These are phyloP conservation scores for Uloborus plumipes DNA, from an alignment of 2,888 invertebrate genomes.

Conservation along the genomic window DNA sequence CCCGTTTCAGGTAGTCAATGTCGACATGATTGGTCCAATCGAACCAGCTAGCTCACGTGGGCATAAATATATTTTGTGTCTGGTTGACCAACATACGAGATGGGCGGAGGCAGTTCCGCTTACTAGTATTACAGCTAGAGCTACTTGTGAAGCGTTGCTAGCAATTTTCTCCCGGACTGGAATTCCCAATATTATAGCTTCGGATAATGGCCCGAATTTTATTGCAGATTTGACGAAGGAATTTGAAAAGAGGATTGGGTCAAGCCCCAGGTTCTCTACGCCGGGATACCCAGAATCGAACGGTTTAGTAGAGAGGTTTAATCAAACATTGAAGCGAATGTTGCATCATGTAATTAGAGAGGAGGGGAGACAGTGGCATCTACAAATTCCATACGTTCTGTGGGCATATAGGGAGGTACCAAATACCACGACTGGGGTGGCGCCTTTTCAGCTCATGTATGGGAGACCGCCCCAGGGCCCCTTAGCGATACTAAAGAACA, in stretches of 20 bases:
- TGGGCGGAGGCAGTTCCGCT: conserved; percentile 19
- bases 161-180: conserved; percentile 11
- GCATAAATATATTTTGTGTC: conserved; percentile 3
- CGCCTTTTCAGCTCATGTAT: conserved; percentile 28
- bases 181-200: conserved; percentile 1
- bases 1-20: conserved; percentile 25
- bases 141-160: conserved; percentile 16
- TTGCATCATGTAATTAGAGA: conserved; percentile 14
- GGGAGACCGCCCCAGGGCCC: conserved; percentile 11
- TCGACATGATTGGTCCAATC: conserved; percentile 16
- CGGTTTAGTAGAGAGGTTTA: conserved; percentile 13
- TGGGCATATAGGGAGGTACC: conserved; percentile 10
- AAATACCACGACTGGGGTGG: not conserved
- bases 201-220: conserved; percentile 22
- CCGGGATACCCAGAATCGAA: not conserved
- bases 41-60: conserved; percentile 17
- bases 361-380: not conserved
- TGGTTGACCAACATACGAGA: conserved; percentile 13
- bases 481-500: not conserved
- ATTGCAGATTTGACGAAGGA: conserved; percentile 5
- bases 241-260: conserved; percentile 11
- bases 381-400: not conserved
- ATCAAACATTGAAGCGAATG: conserved; percentile 16
- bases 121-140: conserved; percentile 7
- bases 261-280: conserved; percentile 11